These are phyloP conservation scores for Heliopora coerulea DNA, from an alignment of 92 coral and sea anemone genomes.

Conservation along the genomic window DNA sequence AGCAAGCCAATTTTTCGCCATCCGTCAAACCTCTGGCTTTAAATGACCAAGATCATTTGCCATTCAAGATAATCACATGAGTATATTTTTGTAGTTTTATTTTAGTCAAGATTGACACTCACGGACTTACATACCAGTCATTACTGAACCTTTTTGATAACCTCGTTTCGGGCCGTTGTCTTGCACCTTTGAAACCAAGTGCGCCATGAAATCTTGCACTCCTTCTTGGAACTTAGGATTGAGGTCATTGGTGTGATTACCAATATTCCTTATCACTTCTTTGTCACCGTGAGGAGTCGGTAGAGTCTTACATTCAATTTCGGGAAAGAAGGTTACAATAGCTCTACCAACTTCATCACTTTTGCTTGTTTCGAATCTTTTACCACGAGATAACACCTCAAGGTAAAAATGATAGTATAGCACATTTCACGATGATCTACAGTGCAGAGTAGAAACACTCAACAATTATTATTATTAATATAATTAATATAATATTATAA, in stretches of 20 bases:
- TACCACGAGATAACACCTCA: conserved; percentile 29
- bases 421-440: no score
- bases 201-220: conserved; percentile 24
- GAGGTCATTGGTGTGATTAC: conserved; percentile 17
- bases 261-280: conserved; percentile 27
- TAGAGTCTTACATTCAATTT: conserved; percentile 34
- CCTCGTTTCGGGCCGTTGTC: conserved; percentile 39
- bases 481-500: no score
- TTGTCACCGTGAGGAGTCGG: conserved; percentile 24
- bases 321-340: conserved; percentile 35
- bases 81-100: no score
- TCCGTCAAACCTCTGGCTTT: no score
- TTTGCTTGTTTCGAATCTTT: conserved; percentile 9
- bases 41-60: no score
- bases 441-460: background rate
- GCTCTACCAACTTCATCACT: conserved; percentile 36
- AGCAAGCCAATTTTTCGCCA: no score
- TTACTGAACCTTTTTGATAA: conserved; percentile 30
- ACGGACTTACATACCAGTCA: conserved; percentile 28
- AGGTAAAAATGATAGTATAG: no score
- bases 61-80: no score
- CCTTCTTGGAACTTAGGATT: conserved; percentile 35
- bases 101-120: no score
- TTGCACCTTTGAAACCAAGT: conserved; percentile 8
- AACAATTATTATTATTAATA: no score